A percentile compares a stretch with the other conserved stretches of the same genome.
Evolutionary conservation across 2,113 vertebrate genomes (phyloP).

Genomic region (Rhinoderma darwinii): DNA sequence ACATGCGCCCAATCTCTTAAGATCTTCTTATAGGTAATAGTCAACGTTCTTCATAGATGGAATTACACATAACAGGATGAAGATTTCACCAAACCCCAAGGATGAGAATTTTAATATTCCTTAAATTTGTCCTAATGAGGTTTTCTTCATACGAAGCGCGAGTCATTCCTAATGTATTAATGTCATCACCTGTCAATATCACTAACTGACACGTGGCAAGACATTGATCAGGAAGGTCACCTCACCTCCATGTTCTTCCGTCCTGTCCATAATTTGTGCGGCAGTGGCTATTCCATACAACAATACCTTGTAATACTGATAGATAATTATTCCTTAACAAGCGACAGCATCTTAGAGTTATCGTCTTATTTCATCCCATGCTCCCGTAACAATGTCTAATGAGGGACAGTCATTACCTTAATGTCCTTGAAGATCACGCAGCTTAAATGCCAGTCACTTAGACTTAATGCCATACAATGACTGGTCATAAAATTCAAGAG

Average conservation of each 20-base stretch:
- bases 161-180: neutral
- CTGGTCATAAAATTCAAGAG: neutral
- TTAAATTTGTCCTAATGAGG: neutral
- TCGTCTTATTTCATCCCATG: constrained; percentile 52
- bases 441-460: constrained; percentile 60
- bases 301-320: neutral
- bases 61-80: neutral
- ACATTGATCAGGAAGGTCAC: neutral
- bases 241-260: neutral
- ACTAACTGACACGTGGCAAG: neutral
- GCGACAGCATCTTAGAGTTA: neutral
- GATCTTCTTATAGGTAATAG: neutral
- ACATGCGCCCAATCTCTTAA: neutral
- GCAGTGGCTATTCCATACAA: neutral
- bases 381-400: fast-evolving
- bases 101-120: neutral
- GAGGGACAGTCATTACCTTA: neutral
- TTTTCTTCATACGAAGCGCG: neutral
- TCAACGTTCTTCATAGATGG: neutral
- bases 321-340: neutral
- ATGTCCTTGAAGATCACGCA: neutral
- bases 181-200: neutral
- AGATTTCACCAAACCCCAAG: neutral
- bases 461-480: fast-evolving
- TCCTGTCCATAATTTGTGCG: neutral